Base-by-base conservation (phyloP, 1,140 invertebrate species). In the Sinella curviseta region DNA sequence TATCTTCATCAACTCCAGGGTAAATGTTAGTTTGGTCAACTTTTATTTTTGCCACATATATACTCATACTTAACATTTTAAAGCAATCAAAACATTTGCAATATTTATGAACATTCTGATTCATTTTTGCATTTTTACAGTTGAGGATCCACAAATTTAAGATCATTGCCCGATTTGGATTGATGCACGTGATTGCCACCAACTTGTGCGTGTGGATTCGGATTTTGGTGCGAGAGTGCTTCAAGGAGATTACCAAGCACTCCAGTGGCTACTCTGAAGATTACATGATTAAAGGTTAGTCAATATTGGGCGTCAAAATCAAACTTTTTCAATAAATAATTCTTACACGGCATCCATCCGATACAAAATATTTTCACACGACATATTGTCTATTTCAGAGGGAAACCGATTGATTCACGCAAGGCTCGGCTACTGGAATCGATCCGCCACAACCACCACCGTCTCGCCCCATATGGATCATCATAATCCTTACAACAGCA, bases 151-250 rank as follows among this genome's bases (percentile, higher is more conserved):
- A 98, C 86, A 94, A 96, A 82, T 97, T 97, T 89, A 99, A 99
- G 91, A 94, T 97, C 24, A 91, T 98, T 67, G 96, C 97, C 35
- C 91, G 97, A 78, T 98, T 99, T 86, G 97, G 97, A 24, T 88
- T 99, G 84, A 99, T 99, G 97, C 97, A 99, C 86, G 93, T 99
- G 17, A 94, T 99, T 73, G 97, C 96, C 1, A 98, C 97, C 33
- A 99, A 99, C 87, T 89, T 99, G 17, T 98, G 97, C 87, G 96
- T 99, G 0, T 99, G 97, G 96, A 96, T 99, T 85, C 90, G 96
- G 36, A 98, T 97, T 0, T 88, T 98, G 78, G 94, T 98, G 0
- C 89, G 95, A 77, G 96, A 98, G 86, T 97, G 94, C 74, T 87
- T 95, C 74, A 94, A 95, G 84, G 94, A 95, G 88, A 94, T 96